These are phyloP conservation scores for Cydia splendana DNA, from an alignment of 1,140 invertebrate species.

Conservation along the genomic window DNA sequence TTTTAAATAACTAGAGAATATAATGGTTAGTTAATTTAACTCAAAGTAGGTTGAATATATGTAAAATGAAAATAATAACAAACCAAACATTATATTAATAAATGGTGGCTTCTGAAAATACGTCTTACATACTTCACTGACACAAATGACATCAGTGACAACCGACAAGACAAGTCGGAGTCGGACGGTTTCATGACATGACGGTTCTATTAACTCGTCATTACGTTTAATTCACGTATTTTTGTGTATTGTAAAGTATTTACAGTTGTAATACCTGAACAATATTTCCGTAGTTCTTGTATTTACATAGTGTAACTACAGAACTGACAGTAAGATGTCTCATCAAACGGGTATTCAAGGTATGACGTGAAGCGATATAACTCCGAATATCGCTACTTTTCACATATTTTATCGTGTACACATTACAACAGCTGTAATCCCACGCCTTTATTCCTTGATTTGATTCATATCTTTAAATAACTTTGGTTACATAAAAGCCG, in stretches of 20 bases:
- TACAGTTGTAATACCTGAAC: neutral
- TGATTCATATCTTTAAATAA: conserved; percentile 23
- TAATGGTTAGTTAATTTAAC: too few species aligned
- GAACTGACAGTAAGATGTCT: conserved; percentile 56
- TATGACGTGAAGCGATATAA: conserved; percentile 46
- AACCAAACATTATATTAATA: too few species aligned
- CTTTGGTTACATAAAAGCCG: neutral
- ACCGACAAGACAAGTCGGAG: neutral
- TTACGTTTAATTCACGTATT: neutral
- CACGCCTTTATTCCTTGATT: conserved; percentile 16
- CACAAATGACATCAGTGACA: neutral
- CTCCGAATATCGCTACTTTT: conserved; percentile 38
- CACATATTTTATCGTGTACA: conserved; percentile 31
- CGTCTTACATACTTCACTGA: too few species aligned
- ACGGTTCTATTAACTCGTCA: neutral
- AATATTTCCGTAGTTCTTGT: neutral
- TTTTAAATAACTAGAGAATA: too few species aligned
- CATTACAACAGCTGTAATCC: neutral
- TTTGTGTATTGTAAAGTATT: neutral
- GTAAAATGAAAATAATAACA: too few species aligned
- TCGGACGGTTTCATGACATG: neutral
- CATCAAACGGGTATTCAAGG: conserved; percentile 76
- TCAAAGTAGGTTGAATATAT: too few species aligned
- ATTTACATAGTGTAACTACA: neutral
- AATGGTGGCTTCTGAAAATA: too few species aligned